Evolutionary conservation across 2,797 vertebrate species (phyloP), one percentile per base, ranked within the genome.

Genomic region (Anabacerthia variegaticeps): DNA sequence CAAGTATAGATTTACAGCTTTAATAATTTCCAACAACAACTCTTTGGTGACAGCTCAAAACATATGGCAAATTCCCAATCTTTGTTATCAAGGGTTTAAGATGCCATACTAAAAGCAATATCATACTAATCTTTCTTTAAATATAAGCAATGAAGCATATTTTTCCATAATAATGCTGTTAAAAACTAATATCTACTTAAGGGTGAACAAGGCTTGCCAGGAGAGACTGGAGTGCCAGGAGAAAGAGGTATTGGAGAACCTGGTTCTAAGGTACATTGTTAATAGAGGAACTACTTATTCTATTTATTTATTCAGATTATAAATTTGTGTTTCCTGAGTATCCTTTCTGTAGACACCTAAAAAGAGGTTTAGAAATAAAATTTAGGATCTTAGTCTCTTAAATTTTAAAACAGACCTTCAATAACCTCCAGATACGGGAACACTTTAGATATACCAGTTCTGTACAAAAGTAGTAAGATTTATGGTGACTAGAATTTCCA

Each of bases 121-220:
- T 55, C 32, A 78, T 16, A 51, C 6, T 46, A 55, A 22, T 48
- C 13, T 85, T 88, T 49, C 49, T 63, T 52, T 48, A 84, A 86
- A 72, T 65, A 11, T 51, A 91, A 73, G 32, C 9, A 76, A 37
- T 3, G 1, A 51, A 79, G 8, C 36, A 56, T 62, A 49, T 44
- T 72, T 85, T 89, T 69, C 14, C 18, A 41, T 78, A 13, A 82
- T 56, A 82, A 88, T 1, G 3, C 21, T 93, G 46, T 84, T 82
- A 68, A 89, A 62, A 95, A 71, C 10, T 34, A 58, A 66, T 93
- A 96, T 94, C 81, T 95, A 12, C 71, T 86, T 88, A 82, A 99
- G 98, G 98, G 98, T 93, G 98, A 99, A 83, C 98, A 98, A 97
- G 98, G 98, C 92, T 98, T 99, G 87, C 98, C 98, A 82, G 98